Percentiles rank a stretch among this genome's conserved stretches.
phyloP scores from a whole-genome alignment of 1,140 invertebrate species.

The Parapsyche elsis region DNA sequence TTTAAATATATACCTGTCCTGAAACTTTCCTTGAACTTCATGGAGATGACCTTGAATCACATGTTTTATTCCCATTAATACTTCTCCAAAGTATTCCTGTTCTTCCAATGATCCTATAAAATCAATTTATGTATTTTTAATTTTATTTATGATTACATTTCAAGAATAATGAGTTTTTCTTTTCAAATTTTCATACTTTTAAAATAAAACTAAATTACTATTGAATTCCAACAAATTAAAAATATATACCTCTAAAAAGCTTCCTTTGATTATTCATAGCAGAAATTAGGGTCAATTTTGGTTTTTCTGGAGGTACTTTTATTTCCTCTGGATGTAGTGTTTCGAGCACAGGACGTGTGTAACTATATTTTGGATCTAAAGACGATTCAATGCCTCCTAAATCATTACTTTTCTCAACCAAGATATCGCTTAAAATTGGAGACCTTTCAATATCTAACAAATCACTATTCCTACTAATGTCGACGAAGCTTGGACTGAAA shows the following conservation, averaged over 20 bases:
- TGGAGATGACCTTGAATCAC: slow-evolving; percentile 79
- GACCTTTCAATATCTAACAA: slow-evolving; percentile 35
- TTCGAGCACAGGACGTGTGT: slow-evolving; percentile 50
- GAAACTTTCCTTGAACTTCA: slow-evolving; percentile 75
- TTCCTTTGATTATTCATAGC: slow-evolving; percentile 66
- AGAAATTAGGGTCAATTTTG: slow-evolving; percentile 64
- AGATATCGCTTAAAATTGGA: slow-evolving; percentile 42
- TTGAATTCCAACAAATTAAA: too few relatives aligned
- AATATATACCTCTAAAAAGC: slow-evolving; percentile 62
- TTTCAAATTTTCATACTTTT: too few relatives aligned
- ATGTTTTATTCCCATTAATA: slow-evolving; percentile 79
- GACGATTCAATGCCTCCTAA: slow-evolving; percentile 39
- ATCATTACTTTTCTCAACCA: slow-evolving; percentile 48
- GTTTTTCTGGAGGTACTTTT: slow-evolving; percentile 64
- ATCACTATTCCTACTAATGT: slow-evolving; percentile 38
- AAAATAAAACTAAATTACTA: slow-evolving; percentile 39
- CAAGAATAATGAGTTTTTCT: slow-evolving; percentile 16
- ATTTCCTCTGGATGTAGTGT: slow-evolving; percentile 64
- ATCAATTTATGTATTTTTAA: not conserved
- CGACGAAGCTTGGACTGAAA: slow-evolving; percentile 20
- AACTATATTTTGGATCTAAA: slow-evolving; percentile 52
- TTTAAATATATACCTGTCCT: slow-evolving; percentile 63
- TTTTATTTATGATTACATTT: not conserved
- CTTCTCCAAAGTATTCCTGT: slow-evolving; percentile 81
- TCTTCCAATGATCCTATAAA: slow-evolving; percentile 68